phyloP scores from a whole-genome alignment of 2,797 vertebrate species.

The Scomberomorus guttatus region DNA sequence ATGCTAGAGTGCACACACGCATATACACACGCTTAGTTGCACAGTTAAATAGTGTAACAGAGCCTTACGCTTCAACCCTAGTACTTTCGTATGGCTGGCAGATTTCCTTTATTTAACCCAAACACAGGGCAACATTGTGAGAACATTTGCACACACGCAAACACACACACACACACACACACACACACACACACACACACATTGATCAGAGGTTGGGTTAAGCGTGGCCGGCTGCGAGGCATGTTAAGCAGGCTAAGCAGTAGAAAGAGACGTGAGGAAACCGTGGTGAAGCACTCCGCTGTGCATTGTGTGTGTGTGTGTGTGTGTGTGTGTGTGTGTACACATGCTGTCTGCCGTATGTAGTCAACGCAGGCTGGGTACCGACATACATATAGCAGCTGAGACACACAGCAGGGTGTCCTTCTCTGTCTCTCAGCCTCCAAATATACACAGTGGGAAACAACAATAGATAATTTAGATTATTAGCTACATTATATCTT shows the following conservation, averaged over 20 bases:
- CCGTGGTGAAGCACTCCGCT: constrained; percentile 43
- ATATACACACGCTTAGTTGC: constrained; percentile 73
- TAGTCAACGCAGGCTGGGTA: constrained; percentile 37
- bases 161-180: constrained; percentile 46
- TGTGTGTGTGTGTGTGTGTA: constrained; percentile 13
- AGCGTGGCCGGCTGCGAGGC: constrained; percentile 74
- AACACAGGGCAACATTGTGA: constrained; percentile 79
- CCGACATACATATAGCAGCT: constrained; percentile 50
- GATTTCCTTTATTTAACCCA: constrained; percentile 86
- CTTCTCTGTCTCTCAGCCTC: constrained; percentile 15
- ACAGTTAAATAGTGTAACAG: constrained; percentile 79
- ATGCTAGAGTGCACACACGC: constrained; percentile 63
- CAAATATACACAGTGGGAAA: constrained; percentile 37
- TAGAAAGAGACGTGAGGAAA: constrained; percentile 68
- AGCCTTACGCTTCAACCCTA: constrained; percentile 69
- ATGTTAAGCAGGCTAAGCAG: constrained; percentile 80
- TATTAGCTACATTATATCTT: constrained; percentile 20
- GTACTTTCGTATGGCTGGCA: constrained; percentile 82
- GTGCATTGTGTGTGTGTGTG: constrained; percentile 37
- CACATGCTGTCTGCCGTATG: constrained; percentile 33
- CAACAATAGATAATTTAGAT: constrained; percentile 6
- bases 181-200: constrained; percentile 65
- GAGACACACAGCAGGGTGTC: constrained; percentile 45
- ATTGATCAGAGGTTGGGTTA: constrained; percentile 85
- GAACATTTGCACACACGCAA: constrained; percentile 71